A percentile compares a stretch with the other conserved stretches of the same genome.
phyloP scores from a whole-genome alignment of 92 coral and sea anemone species.

The Epizoanthus ramosus region DNA sequence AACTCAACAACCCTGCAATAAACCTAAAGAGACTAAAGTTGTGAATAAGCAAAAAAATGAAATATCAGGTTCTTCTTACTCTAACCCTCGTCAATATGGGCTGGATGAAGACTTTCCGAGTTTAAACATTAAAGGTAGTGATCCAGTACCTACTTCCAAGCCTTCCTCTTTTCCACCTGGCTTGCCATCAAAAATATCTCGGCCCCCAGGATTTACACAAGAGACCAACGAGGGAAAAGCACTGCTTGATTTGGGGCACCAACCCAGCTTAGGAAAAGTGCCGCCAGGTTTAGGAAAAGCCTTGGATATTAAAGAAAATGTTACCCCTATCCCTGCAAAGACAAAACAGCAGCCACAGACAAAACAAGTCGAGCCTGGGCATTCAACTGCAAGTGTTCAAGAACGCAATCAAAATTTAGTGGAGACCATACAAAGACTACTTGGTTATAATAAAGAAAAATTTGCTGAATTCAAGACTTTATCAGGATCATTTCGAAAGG shows the following conservation, averaged over 20 bases:
- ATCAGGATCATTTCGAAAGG: constrained; percentile 86
- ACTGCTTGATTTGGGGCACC: constrained; percentile 27
- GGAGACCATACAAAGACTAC: constrained; percentile 64
- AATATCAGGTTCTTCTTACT: background rate
- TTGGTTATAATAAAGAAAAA: constrained; percentile 66
- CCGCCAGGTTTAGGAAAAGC: constrained; percentile 40
- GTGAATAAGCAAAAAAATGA: background rate
- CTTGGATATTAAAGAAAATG: constrained; percentile 3
- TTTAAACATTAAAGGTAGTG: background rate
- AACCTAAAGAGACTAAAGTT: background rate
- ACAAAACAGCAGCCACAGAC: constrained; percentile 1
- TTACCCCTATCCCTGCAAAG: background rate
- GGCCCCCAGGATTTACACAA: constrained; percentile 1
- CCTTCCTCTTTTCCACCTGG: constrained; percentile 20
- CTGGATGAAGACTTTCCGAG: constrained; percentile 33
- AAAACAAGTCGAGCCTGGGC: constrained; percentile 31
- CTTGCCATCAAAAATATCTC: constrained; percentile 7
- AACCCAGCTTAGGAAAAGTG: background rate
- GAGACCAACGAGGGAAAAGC: background rate
- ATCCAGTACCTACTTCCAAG: background rate
- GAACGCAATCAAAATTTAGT: constrained; percentile 79
- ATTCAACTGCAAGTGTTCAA: constrained; percentile 44
- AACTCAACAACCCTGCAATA: constrained; percentile 8
- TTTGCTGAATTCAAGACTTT: constrained; percentile 81
- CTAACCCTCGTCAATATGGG: constrained; percentile 7